Base-by-base conservation (phyloP, 2,888 invertebrate species). In the Exocentrus adspersus region DNA sequence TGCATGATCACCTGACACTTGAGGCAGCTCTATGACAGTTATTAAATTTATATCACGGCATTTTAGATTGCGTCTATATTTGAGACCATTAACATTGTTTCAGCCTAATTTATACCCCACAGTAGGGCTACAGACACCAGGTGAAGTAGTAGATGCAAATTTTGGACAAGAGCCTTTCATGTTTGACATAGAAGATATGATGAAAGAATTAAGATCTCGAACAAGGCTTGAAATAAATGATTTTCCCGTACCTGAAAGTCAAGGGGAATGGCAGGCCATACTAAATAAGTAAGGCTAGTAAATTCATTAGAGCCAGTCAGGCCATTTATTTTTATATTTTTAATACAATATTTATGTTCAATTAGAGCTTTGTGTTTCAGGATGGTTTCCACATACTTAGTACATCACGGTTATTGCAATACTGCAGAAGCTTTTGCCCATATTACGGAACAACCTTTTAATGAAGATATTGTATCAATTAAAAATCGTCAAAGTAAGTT, bases 161-260 rank as follows among this genome's bases (percentile, higher is more conserved):
- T 99, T 99, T 84, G 99, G 99, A 0, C 97, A 97, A 83, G 90
- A 91, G 77, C 97, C 97, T 14, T 99, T 99, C 85, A 90, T 95
- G 79, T 99, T 96, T 85, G 97, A 99, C 85, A 96, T 99, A 76
- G 94, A 95, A 83, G 96, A 97, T 81, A 97, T 98, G 92, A 91
- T 98, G 87, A 90, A 92, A 78, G 97, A 97, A 84, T 87, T 97
- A 83, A 88, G 92, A 78, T 89, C 91, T 72, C 89, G 93, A 80
- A 95, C 94, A 20, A 88, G 92, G 72, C 85, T 89, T 77, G 91
- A 93, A 76, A 95, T 97, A 77, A 91, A 93, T 81, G 90, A 93
- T 84, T 94, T 93, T 84, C 93, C 94, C 60, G 90, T 95, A 77
- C 90, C 92, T 67, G 92, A 92, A 78, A 91, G 90, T 73, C 93